phyloP scores from a whole-genome alignment of 1,140 invertebrate genomes.

The Phymastichus coffea region DNA sequence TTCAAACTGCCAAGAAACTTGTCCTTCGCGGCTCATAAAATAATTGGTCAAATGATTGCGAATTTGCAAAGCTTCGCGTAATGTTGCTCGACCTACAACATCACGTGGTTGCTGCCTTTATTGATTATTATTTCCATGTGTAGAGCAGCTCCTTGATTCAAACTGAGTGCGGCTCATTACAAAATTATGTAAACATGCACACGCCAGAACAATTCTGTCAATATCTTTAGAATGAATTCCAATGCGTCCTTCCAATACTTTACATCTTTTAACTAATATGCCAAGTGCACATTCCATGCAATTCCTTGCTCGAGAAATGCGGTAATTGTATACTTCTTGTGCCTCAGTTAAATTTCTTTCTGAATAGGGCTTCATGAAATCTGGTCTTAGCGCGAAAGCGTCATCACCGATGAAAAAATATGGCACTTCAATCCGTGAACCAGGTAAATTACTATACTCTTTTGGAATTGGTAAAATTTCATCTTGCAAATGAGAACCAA shows the following conservation, averaged over 20 bases:
- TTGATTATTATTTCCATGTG: background rate
- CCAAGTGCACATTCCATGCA: slow-evolving; percentile 60
- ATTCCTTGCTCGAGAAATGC: slow-evolving; percentile 43
- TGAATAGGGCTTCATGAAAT: slow-evolving; percentile 55
- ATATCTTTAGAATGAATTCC: background rate
- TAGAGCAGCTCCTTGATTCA: no score
- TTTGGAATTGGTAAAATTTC: slow-evolving; percentile 13
- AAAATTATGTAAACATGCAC: background rate
- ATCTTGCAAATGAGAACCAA: background rate
- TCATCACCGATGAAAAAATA: slow-evolving; percentile 52
- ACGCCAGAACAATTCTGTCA: background rate
- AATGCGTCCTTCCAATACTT: background rate
- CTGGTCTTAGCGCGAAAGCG: slow-evolving; percentile 51
- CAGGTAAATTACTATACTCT: slow-evolving; percentile 4
- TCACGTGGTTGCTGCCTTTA: background rate
- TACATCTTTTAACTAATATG: slow-evolving; percentile 40
- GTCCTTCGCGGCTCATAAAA: background rate
- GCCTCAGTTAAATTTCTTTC: slow-evolving; percentile 39
- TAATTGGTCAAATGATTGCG: background rate
- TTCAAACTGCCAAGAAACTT: background rate
- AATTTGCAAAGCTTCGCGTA: background rate
- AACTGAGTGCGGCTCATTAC: background rate
- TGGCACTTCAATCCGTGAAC: slow-evolving; percentile 11
- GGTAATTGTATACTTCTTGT: slow-evolving; percentile 49
- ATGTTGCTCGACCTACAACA: background rate